A percentile compares a stretch with the other conserved stretches of the same genome.
Conservation (phyloP, 2,113 vertebrate genomes). For the Indri indri region DNA sequence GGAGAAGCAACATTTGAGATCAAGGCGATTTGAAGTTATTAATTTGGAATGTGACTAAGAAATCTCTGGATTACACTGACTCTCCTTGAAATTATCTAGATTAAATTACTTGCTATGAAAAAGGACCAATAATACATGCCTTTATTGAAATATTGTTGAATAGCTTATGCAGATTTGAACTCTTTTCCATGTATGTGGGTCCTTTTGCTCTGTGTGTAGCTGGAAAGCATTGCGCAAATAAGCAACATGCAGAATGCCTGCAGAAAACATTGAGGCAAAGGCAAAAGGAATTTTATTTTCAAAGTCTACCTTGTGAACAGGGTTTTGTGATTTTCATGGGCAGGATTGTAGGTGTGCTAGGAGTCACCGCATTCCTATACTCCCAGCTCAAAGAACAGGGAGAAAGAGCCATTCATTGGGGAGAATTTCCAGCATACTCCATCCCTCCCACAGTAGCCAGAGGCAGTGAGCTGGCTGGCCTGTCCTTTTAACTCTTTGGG, state of each 20-base stretch:
- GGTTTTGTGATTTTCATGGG: slow-evolving; percentile 1
- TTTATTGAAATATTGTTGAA: not conserved
- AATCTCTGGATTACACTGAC: not conserved
- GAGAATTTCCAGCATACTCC: not conserved
- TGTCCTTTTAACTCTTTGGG: not conserved
- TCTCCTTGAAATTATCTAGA: not conserved
- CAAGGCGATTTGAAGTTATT: not conserved
- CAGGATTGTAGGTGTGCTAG: not conserved
- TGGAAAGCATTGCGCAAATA: not conserved
- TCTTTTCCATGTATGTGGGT: not conserved
- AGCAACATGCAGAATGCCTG: not conserved
- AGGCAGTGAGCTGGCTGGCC: not conserved
- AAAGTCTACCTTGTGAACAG: not conserved
- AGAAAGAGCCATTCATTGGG: not conserved
- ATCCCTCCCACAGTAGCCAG: not conserved
- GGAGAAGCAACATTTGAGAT: not conserved
- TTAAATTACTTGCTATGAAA: not conserved
- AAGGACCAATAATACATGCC: not conserved
- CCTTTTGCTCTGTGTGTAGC: not conserved
- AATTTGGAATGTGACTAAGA: not conserved
- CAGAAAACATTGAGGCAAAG: not conserved
- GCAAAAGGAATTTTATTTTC: slow-evolving; percentile 1
- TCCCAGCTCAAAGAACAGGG: not conserved
- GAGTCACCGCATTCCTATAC: not conserved
- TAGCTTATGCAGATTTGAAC: not conserved